These are phyloP conservation scores for Carassius carassius DNA, from an alignment of 2,113 vertebrate species.

Conservation along the genomic window DNA sequence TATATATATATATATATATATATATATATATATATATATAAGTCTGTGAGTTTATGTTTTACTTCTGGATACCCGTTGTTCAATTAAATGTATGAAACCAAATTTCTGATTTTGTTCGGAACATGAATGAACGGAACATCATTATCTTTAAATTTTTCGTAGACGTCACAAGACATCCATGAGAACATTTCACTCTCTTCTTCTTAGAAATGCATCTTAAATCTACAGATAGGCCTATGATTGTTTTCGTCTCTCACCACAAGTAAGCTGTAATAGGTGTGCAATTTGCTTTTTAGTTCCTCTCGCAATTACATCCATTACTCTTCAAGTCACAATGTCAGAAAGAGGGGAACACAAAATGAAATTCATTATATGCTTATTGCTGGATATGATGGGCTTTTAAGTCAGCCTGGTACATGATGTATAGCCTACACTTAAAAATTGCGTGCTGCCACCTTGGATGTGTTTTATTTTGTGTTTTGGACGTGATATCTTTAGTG, in stretches of 20 bases:
- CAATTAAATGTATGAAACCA: neutral
- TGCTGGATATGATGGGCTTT: slow-evolving; percentile 34
- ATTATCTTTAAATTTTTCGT: slow-evolving; percentile 15
- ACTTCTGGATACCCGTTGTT: neutral
- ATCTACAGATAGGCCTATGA: slow-evolving; percentile 34
- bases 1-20: no score
- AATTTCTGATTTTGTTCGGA: neutral
- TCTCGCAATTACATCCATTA: slow-evolving; percentile 56
- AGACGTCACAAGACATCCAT: slow-evolving; percentile 33
- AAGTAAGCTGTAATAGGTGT: slow-evolving; percentile 47
- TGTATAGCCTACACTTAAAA: slow-evolving; percentile 11
- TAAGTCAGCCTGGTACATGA: slow-evolving; percentile 24
- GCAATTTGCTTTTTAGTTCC: slow-evolving; percentile 58
- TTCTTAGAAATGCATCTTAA: neutral
- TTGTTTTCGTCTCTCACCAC: neutral
- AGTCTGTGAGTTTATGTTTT: neutral
- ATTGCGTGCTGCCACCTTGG: neutral
- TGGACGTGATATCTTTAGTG: neutral
- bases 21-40: no score
- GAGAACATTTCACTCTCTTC: slow-evolving; percentile 43
- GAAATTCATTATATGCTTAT: slow-evolving; percentile 49
- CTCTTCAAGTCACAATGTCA: slow-evolving; percentile 53
- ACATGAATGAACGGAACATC: neutral
- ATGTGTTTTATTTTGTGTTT: neutral
- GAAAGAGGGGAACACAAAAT: slow-evolving; percentile 38